Percentiles rank a stretch among this genome's conserved stretches.
Conservation (phyloP, 2,888 invertebrate genomes). For the Calameuta pallipes region DNA sequence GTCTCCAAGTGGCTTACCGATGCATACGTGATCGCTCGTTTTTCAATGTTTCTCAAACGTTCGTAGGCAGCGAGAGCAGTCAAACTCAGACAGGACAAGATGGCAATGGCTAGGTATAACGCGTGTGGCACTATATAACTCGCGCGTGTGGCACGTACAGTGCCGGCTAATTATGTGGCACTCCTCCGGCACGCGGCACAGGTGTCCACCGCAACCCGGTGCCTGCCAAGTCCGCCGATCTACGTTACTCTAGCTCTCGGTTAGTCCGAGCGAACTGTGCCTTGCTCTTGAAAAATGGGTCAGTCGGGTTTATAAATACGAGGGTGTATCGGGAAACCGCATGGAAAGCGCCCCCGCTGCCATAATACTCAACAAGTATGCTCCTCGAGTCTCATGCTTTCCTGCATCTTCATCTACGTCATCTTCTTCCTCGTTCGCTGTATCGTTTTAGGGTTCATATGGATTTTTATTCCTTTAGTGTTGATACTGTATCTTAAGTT, state of each 20-base stretch:
- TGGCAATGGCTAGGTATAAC: background rate
- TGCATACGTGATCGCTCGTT: background rate
- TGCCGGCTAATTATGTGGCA: conserved; percentile 49
- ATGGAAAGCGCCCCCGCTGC: background rate
- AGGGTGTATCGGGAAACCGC: conserved; percentile 12
- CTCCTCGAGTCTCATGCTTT: background rate
- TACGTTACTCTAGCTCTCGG: conserved; percentile 2
- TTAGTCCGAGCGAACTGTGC: conserved; percentile 19
- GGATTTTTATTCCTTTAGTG: background rate
- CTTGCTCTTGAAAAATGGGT: conserved; percentile 42
- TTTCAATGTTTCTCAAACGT: background rate
- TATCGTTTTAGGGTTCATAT: background rate
- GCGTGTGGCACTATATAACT: background rate
- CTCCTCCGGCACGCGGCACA: conserved; percentile 50
- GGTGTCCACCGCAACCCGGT: conserved; percentile 47
- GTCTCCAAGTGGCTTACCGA: background rate
- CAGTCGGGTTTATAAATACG: conserved; percentile 41
- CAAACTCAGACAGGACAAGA: background rate
- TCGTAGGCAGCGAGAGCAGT: background rate
- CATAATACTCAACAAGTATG: background rate
- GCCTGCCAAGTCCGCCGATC: conserved; percentile 44
- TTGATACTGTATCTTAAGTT: background rate
- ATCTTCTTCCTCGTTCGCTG: background rate
- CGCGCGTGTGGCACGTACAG: conserved; percentile 37
- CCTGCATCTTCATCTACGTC: background rate